Base-by-base conservation (phyloP, 2,113 vertebrate species). In the Ictalurus punctatus region DNA sequence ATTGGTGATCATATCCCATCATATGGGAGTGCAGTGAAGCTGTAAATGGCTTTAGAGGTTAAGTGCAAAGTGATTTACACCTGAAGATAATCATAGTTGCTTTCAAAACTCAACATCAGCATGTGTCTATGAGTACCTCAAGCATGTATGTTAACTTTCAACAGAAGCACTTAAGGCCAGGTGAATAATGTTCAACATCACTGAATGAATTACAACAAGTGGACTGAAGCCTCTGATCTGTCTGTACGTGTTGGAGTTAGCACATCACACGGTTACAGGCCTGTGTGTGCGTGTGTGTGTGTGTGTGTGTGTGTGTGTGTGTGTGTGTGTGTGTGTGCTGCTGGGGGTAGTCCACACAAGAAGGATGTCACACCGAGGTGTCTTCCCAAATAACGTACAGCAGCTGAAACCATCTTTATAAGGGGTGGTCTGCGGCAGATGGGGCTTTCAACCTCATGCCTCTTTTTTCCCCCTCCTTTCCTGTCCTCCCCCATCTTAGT, bases 361-460 rank as follows among this genome's bases (percentile, higher is more conserved):
- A 79, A 85, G 73, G 83, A 89, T 85, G 83, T 89, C 83, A 85
- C 90, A 90, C 88, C 19, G 10, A 88, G 59, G 69, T 90, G 90
- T 90, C 37, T 8, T 71, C 79, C 85, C 21, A 61, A 83, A 58
- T 83, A 74, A 86, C 59, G 65, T 82, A 82, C 78, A 84, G 79
- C 40, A 86, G 90, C 89, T 88, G 87, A 90, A 80, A 74, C 37
- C 73, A 25, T 74, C 78, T 65, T 48, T 71, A 40, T 88, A 56
- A 83, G 71, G 78, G 89, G 79, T 91, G 88, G 89, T 88, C 88
- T 78, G 44, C 5, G 27, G 61, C 89, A 91, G 79, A 89, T 90
- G 69, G 83, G 17, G 56, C 79, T 89, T 85, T 89, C 61, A 79
- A 69, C 88, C 83, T 80, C 27, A 37, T 48, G n/a, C 37, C 65